Evolutionary conservation across 2,113 vertebrate species (phyloP).

Genomic region (Sialia sialis): DNA sequence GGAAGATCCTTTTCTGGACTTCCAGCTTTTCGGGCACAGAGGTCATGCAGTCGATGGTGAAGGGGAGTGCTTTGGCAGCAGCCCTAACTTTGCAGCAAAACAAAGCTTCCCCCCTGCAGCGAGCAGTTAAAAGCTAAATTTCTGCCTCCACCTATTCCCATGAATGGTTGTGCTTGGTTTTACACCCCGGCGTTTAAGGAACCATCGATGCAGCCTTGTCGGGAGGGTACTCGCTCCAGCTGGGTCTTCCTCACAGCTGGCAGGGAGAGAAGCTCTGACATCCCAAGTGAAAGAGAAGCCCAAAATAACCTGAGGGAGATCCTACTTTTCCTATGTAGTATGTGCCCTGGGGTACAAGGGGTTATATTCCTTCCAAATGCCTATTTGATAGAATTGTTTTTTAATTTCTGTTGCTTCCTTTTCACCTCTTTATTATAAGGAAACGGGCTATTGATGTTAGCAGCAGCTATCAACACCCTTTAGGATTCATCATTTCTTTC

Average conservation of each 20-base stretch:
- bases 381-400: neutral
- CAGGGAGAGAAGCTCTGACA: neutral
- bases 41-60: fast-evolving
- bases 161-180: neutral
- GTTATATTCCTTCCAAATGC: neutral
- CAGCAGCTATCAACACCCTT: neutral
- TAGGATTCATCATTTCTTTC: neutral
- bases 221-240: fast-evolving
- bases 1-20: neutral
- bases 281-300: neutral
- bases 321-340: neutral
- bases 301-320: neutral
- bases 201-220: neutral
- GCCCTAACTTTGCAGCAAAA: neutral
- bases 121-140: neutral
- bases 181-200: neutral
- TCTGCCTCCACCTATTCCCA: neutral
- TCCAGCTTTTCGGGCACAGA: neutral
- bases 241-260: neutral
- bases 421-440: neutral
- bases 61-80: neutral
- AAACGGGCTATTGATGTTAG: neutral
- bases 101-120: neutral
- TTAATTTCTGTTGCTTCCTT: neutral
- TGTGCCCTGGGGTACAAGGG: neutral